These are phyloP conservation scores for Marmota monax DNA, from an alignment of 2,113 vertebrate genomes.

Conservation along the genomic window DNA sequence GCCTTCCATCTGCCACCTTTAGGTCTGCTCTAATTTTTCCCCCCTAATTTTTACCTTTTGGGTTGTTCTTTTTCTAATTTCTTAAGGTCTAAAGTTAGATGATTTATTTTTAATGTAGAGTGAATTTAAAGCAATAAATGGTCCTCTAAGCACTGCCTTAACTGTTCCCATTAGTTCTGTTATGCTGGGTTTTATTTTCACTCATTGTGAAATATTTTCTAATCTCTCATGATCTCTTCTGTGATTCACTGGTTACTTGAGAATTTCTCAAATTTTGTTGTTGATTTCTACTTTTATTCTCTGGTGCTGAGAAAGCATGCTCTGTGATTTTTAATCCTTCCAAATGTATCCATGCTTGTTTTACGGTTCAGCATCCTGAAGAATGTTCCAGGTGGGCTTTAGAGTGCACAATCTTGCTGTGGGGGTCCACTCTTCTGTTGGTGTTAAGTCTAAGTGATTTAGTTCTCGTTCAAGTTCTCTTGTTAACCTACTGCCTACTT, in stretches of 20 bases:
- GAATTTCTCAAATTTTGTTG: neutral
- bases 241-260: neutral
- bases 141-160: neutral
- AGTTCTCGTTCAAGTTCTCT: neutral
- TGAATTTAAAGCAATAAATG: neutral
- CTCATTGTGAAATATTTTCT: neutral
- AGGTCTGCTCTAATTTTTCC: neutral
- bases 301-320: neutral
- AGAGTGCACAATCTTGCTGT: neutral
- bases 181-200: neutral
- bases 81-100: neutral
- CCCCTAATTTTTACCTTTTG: neutral
- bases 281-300: neutral
- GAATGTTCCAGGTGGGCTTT: neutral
- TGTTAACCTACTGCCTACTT: neutral
- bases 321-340: neutral
- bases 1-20: neutral
- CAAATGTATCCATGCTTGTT: neutral
- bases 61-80: neutral
- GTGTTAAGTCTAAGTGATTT: neutral
- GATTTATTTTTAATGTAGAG: neutral
- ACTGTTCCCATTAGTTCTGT: neutral
- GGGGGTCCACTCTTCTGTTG: accelerated
- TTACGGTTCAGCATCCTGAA: neutral
- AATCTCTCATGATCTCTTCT: neutral